phyloP scores from a whole-genome alignment of 1,140 invertebrate genomes.

The Micrasema minimum region DNA sequence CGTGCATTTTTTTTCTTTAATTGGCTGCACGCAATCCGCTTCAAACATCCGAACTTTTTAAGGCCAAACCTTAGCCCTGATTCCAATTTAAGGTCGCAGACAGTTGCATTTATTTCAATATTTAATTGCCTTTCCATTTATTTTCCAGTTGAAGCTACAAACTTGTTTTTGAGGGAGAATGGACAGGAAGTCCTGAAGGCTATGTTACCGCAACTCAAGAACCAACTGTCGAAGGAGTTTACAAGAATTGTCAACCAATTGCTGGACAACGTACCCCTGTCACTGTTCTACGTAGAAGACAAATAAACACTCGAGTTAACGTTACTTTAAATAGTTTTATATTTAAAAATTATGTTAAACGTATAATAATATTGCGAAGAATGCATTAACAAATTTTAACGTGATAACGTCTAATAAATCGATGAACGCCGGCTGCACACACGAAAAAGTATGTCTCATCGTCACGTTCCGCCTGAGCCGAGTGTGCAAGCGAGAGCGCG shows the following conservation, averaged over 20 bases:
- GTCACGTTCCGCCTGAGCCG: no score
- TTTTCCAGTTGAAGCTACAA: constrained; percentile 76
- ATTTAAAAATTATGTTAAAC: no score
- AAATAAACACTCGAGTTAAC: no score
- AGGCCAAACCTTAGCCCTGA: neutral
- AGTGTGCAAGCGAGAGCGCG: no score
- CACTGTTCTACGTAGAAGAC: constrained; percentile 67
- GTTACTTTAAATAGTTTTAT: no score
- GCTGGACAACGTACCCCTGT: constrained; percentile 71
- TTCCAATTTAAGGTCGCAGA: neutral
- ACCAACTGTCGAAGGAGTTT: constrained; percentile 73
- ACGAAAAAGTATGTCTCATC: no score
- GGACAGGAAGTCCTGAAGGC: constrained; percentile 75
- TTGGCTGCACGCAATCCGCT: no score
- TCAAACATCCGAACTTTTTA: neutral
- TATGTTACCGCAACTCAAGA: constrained; percentile 76
- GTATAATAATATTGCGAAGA: no score
- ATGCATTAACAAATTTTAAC: no score
- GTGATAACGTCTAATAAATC: no score
- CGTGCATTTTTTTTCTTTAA: no score
- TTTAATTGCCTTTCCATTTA: constrained; percentile 38
- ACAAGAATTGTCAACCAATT: constrained; percentile 75
- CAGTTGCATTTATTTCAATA: neutral
- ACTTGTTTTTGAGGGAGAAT: constrained; percentile 77
- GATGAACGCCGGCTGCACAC: no score